Base-by-base conservation (phyloP, 2,113 vertebrate genomes). In the Tachysurus fulvidraco region DNA sequence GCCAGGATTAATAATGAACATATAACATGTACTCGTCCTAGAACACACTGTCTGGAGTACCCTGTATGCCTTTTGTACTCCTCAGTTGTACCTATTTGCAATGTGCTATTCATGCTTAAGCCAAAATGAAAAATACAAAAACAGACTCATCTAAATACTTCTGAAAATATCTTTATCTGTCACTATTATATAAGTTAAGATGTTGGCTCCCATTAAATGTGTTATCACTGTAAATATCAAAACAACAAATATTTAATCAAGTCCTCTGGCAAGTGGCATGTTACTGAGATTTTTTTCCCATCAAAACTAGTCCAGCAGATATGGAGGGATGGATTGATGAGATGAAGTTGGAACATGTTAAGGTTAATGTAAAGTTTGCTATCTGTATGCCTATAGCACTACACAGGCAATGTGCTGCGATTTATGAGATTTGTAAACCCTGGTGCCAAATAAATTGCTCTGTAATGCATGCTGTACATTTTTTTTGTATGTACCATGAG, bases 1-100 rank as follows among this genome's bases (percentile, higher is more conserved):
- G 44, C 28, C 59, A 64, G 44, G 64, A 36, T 21, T 79, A 54
- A 76, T 46, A 80, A 80, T 69, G 60, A 74, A 69, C 59, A 28
- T 30, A 28, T 87, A 16, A 17, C 46, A 83, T 46, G 7, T 54
- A 14, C 50, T 25, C 50, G n/a, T 28, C 28, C 52, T n/a, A 54
- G 83, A 36, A 83, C 79, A 89, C 28, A 81, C 30, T 25, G 28
- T 44, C 44, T 82, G 80, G 59, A 64, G 44, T 46, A 16, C 25
- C 41, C 13, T 28, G 54, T 60, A 59, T 57, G 54, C 62, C 41
- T 52, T 65, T 30, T 52, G 3, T 67, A 25, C n/a, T 60, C 36
- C 36, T 82, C 52, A 30, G 50, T 25, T 74, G 71, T 25, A 52
- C 25, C n/a, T 50, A 52, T 83, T 67, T 52, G 50, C 25, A 11